Evolutionary conservation across 2,113 vertebrate genomes (phyloP).

Genomic region (Brachypteracias leptosomus): DNA sequence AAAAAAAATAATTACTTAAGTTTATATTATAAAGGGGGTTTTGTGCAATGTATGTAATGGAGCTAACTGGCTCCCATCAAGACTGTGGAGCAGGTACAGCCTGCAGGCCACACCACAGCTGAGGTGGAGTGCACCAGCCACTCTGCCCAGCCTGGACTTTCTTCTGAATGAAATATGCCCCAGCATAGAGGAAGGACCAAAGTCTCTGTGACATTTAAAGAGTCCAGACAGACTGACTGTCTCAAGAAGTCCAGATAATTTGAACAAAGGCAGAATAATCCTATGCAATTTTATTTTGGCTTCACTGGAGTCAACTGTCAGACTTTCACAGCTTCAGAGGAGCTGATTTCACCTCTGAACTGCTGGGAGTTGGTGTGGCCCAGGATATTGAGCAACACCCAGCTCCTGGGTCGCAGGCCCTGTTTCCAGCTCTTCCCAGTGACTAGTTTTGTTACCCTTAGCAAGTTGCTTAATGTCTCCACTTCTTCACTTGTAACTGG

Average conservation of each 20-base stretch:
- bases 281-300: background rate
- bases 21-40: background rate
- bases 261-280: background rate
- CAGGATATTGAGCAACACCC: background rate
- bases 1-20: background rate
- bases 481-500: background rate
- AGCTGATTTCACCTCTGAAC: background rate
- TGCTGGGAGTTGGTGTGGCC: background rate
- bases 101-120: background rate
- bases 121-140: background rate
- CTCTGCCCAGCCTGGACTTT: background rate
- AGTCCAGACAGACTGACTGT: background rate
- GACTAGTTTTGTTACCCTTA: background rate
- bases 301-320: background rate
- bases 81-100: background rate
- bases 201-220: background rate
- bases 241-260: background rate
- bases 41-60: background rate
- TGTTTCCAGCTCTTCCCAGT: background rate
- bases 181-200: background rate
- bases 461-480: background rate
- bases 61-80: background rate
- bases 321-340: background rate
- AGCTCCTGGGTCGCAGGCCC: background rate
- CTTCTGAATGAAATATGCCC: background rate